These are phyloP conservation scores for Diabrotica balteata DNA, from an alignment of 2,888 invertebrate genomes.

Conservation along the genomic window DNA sequence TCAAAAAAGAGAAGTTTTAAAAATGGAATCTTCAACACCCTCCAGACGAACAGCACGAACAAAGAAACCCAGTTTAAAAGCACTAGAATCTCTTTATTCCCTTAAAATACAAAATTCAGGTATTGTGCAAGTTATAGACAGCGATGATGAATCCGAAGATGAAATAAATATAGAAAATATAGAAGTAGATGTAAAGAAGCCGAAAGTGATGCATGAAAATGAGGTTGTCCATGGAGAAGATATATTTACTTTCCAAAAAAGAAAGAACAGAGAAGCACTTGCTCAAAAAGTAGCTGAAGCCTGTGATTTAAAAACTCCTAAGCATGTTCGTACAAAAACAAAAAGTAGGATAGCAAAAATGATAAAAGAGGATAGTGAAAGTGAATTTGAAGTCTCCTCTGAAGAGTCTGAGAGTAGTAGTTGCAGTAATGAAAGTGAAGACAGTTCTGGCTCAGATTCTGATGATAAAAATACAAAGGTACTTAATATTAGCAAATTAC, in stretches of 20 bases:
- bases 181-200: constrained; percentile 38
- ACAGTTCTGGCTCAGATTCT: constrained; percentile 33
- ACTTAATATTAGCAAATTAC: not conserved
- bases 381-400: constrained; percentile 61
- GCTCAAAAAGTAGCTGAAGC: constrained; percentile 63
- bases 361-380: constrained; percentile 46
- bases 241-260: constrained; percentile 73
- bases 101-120: constrained; percentile 54
- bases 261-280: constrained; percentile 69
- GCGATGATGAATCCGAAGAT: constrained; percentile 36
- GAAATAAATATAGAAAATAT: constrained; percentile 27
- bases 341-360: constrained; percentile 60
- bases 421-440: constrained; percentile 58
- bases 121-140: constrained; percentile 36
- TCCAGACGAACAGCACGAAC: constrained; percentile 38
- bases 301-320: constrained; percentile 63
- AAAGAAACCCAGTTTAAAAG: constrained; percentile 44
- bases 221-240: constrained; percentile 67
- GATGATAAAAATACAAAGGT: constrained; percentile 43
- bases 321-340: constrained; percentile 65
- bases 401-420: constrained; percentile 55
- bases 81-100: constrained; percentile 41
- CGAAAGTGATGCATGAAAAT: constrained; percentile 54
- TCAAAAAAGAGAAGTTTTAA: no score
- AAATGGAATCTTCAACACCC: constrained; percentile 25